Evolutionary conservation across 2,797 vertebrate genomes (phyloP), one percentile per base, ranked within the genome.

Genomic region (Mycteria americana): DNA sequence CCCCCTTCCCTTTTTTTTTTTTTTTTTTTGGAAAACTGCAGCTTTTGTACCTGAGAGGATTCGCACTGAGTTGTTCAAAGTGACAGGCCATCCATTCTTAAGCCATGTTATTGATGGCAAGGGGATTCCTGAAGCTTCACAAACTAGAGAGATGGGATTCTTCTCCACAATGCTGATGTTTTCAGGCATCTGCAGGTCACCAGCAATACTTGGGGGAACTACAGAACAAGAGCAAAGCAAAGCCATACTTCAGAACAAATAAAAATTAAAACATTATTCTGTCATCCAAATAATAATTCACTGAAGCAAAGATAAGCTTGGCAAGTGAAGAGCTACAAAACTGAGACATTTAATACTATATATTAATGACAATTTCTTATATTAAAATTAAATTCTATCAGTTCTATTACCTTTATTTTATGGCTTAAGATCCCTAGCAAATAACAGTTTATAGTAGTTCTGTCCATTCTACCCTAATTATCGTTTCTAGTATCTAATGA

Each of bases 81-180:
- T 98, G 94, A 99, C 87, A 17, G 98, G 98, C 88, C 92, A 98
- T 4, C 99, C 98, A 1, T 99, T 98, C 97, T 99, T 99, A 45
- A 99, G 97, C 99, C 99, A 99, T 2, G 98, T 98, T 95, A 99
- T 98, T 24, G 98, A 96, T 33, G 99, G 99, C 60, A 99, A 97
- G 33, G 99, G 99, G 82, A 99, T 99, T 50, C 99, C 99, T 2
- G 99, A 99, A 13, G 98, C 98, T 97, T 99, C 99, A 53, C 99
- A 99, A 77, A 95, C 98, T 80, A 99, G 96, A 43, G 98, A 99
- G 41, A 99, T 96, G 0, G 99, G 99, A 97, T 99, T 99, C 97
- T 99, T 99, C 94, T 99, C 98, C 41, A 99, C 98, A 65, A 99
- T 98, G 50, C 98, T 99, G 89, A 99, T 92, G 53, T 99, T 99